Percentiles rank a stretch among this genome's conserved stretches.
Evolutionary conservation across 2,797 vertebrate species (phyloP).

Genomic region (Mareca penelope): DNA sequence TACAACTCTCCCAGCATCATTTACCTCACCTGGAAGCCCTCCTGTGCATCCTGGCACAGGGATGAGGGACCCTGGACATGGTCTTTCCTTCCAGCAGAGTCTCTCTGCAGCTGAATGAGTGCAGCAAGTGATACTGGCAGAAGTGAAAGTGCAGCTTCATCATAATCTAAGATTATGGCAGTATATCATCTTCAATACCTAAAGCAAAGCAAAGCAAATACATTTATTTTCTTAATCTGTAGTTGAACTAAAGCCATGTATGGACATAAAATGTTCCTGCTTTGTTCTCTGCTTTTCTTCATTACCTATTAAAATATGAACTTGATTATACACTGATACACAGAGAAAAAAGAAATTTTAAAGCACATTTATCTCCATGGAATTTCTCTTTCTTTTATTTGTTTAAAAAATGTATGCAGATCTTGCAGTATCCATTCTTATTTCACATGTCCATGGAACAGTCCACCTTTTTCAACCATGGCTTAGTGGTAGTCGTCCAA

Average conservation of each 20-base stretch:
- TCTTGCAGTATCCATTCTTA: not conserved
- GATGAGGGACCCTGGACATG: not conserved
- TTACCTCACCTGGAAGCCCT: not conserved
- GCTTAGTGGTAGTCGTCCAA: not conserved
- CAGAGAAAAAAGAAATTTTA: not conserved
- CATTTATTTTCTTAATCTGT: not conserved
- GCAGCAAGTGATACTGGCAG: not conserved
- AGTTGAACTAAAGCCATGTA: not conserved
- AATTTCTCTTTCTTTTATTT: rapidly evolving
- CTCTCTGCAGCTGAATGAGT: not conserved
- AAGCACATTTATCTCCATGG: not conserved
- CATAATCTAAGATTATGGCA: not conserved
- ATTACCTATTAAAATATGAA: not conserved
- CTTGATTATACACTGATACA: not conserved
- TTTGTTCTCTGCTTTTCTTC: not conserved
- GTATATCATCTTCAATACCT: not conserved
- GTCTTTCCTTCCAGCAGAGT: not conserved
- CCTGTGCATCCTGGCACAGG: rapidly evolving
- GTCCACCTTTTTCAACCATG: not conserved
- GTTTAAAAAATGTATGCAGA: not conserved
- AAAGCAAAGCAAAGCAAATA: not conserved
- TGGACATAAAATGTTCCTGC: not conserved
- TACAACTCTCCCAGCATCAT: no score
- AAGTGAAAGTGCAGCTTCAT: rapidly evolving
- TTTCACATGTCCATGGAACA: not conserved